These are phyloP conservation scores for Microctenopoma stevenorrisi DNA, from an alignment of 2,797 vertebrate genomes.

Conservation along the genomic window DNA sequence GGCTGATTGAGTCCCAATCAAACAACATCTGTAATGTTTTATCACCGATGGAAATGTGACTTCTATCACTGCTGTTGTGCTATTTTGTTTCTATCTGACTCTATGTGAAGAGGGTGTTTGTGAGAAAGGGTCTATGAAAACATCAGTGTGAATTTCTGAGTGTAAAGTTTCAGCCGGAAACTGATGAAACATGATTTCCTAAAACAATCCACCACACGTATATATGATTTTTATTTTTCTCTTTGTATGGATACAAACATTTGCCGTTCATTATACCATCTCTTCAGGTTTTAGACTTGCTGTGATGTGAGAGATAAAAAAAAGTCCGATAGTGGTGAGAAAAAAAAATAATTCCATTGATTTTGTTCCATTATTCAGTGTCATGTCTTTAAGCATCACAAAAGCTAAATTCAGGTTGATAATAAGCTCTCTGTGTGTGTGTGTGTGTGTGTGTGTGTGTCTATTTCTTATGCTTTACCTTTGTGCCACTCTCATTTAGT, in stretches of 20 bases:
- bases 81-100: not conserved
- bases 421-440: slow-evolving; percentile 35
- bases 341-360: slow-evolving; percentile 48
- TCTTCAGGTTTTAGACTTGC: slow-evolving; percentile 21
- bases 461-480: slow-evolving; percentile 43
- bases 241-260: slow-evolving; percentile 34
- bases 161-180: not conserved
- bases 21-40: slow-evolving; percentile 45
- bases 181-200: not conserved
- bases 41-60: slow-evolving; percentile 33
- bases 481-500: slow-evolving; percentile 10
- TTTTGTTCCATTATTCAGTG: slow-evolving; percentile 60
- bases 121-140: not conserved
- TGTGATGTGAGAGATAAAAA: slow-evolving; percentile 41
- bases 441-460: slow-evolving; percentile 5
- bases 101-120: not conserved
- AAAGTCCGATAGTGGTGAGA: slow-evolving; percentile 9
- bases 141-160: not conserved
- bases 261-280: slow-evolving; percentile 29
- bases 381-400: slow-evolving; percentile 53
- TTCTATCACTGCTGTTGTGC: not conserved
- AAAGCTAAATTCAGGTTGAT: slow-evolving; percentile 63
- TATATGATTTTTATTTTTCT: slow-evolving; percentile 4
- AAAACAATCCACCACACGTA: not conserved
- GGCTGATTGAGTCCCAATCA: slow-evolving; percentile 66